Conservation (phyloP, 2,888 invertebrate species). For the Nowickia ferox region DNA sequence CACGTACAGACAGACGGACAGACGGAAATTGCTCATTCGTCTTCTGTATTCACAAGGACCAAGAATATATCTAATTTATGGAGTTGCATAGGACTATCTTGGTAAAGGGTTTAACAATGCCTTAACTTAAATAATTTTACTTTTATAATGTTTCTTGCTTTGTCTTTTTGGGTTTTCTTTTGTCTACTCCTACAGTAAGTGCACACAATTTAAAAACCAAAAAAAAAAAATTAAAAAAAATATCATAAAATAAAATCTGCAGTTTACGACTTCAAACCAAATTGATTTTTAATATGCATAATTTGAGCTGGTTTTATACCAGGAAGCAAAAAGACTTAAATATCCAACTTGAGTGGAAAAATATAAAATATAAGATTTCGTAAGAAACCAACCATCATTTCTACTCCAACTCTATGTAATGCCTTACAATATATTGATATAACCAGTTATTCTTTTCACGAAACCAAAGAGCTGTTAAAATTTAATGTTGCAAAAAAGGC, state of each 20-base stretch:
- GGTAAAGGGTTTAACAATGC: no score
- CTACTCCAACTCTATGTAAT: not conserved
- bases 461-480: conserved; percentile 61
- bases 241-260: conserved; percentile 34
- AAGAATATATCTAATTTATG: no score
- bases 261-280: conserved; percentile 49
- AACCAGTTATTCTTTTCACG: conserved; percentile 3
- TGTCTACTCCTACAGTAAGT: no score
- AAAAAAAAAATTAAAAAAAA: not conserved
- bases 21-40: no score
- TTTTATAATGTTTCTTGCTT: not conserved
- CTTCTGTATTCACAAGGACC: no score
- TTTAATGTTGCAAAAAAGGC: conserved; percentile 59
- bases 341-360: conserved; percentile 21
- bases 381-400: not conserved
- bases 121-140: no score
- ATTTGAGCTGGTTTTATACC: conserved; percentile 7
- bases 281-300: conserved; percentile 29
- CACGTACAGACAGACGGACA: no score
- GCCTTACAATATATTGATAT: not conserved
- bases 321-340: conserved; percentile 10
- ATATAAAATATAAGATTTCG: conserved; percentile 12
- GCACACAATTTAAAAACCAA: not conserved
- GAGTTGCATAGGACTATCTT: no score
- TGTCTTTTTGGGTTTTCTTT: not conserved